Evolutionary conservation across 1,140 invertebrate genomes (phyloP).

Genomic region (Cyrtorhinus lividipennis): DNA sequence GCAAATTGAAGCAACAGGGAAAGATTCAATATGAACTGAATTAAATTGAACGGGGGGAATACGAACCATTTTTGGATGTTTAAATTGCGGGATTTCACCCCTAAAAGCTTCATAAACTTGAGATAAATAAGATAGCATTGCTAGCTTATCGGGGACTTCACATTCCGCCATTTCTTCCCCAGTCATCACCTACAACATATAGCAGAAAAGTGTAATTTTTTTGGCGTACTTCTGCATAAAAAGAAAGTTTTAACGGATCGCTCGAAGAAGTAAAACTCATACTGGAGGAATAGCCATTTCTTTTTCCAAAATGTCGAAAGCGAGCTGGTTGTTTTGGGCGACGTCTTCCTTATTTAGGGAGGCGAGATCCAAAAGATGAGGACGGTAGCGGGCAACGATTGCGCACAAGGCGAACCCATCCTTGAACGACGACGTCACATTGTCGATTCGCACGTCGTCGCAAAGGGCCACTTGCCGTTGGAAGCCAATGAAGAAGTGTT

Average conservation of each 20-base stretch:
- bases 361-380: slow-evolving; percentile 67
- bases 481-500: slow-evolving; percentile 58
- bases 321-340: slow-evolving; percentile 59
- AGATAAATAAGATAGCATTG: slow-evolving; percentile 70
- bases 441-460: slow-evolving; percentile 46
- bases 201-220: too few relatives aligned
- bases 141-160: slow-evolving; percentile 53
- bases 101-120: slow-evolving; percentile 72
- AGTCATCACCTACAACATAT: slow-evolving; percentile 49
- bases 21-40: too few relatives aligned
- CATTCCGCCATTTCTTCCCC: slow-evolving; percentile 62
- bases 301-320: slow-evolving; percentile 64
- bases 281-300: slow-evolving; percentile 63
- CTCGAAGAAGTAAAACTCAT: too few relatives aligned
- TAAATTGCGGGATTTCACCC: slow-evolving; percentile 66
- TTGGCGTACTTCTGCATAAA: too few relatives aligned
- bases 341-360: slow-evolving; percentile 46
- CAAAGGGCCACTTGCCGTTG: slow-evolving; percentile 53
- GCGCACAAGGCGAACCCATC: slow-evolving; percentile 65
- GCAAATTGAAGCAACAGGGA: background rate
- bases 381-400: slow-evolving; percentile 71
- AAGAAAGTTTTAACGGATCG: too few relatives aligned
- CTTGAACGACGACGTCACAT: slow-evolving; percentile 57
- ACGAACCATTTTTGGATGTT: slow-evolving; percentile 61
- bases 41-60: too few relatives aligned